These are phyloP conservation scores for Pelobates fuscus DNA, from an alignment of 2,113 vertebrate species.

Conservation along the genomic window DNA sequence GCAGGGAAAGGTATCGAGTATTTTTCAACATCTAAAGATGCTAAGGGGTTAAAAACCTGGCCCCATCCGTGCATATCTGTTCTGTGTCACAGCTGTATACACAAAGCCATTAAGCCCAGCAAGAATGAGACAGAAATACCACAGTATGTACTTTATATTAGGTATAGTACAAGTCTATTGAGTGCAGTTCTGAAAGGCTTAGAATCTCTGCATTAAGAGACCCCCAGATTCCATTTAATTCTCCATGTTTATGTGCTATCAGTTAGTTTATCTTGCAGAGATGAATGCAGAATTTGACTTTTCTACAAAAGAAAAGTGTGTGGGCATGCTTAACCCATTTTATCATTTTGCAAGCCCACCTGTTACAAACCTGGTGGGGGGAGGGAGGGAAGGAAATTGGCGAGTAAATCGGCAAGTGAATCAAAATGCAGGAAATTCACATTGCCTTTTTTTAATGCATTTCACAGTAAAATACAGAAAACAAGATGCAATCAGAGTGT, in stretches of 20 bases:
- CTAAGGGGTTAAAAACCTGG: constrained; percentile 1
- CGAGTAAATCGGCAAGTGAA: neutral
- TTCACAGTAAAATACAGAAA: neutral
- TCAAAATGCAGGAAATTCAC: neutral
- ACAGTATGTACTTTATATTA: neutral
- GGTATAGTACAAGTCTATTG: neutral
- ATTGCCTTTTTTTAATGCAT: constrained; percentile 14
- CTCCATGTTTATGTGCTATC: neutral
- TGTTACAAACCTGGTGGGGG: neutral
- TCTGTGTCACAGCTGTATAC: constrained; percentile 10
- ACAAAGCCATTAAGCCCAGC: constrained; percentile 26
- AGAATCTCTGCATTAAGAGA: neutral
- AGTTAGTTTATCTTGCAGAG: neutral
- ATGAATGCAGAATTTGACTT: neutral
- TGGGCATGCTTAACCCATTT: neutral
- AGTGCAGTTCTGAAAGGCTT: neutral
- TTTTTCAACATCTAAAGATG: neutral
- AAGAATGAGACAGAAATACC: neutral
- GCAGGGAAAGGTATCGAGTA: no score
- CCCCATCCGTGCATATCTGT: neutral
- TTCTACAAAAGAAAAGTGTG: neutral
- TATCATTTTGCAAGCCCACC: neutral
- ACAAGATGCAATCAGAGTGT: neutral
- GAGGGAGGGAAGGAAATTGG: neutral
- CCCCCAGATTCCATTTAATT: neutral